Evolutionary conservation across 1,140 invertebrate genomes (phyloP).

Genomic region (Aphaenogaster ashmeadi): DNA sequence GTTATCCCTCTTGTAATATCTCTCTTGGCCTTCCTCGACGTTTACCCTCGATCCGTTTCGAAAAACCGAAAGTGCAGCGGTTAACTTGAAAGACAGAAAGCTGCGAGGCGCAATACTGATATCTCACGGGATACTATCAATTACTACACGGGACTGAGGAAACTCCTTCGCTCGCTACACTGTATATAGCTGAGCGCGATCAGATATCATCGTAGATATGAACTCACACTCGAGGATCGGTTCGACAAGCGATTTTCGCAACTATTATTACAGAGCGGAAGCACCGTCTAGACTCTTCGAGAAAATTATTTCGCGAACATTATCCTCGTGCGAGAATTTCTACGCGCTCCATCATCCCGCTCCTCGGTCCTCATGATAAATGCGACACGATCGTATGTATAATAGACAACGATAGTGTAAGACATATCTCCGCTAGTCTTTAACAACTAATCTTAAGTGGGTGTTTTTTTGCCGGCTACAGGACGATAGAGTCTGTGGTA

Average conservation of each 20-base stretch:
- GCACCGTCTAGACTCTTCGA: slow-evolving; percentile 52
- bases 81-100: slow-evolving; percentile 49
- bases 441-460: slow-evolving; percentile 79
- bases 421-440: slow-evolving; percentile 70
- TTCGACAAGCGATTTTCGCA: slow-evolving; percentile 38
- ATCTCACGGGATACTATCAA: slow-evolving; percentile 40
- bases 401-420: slow-evolving; percentile 81
- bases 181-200: slow-evolving; percentile 20
- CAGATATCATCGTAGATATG: slow-evolving; percentile 29
- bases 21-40: slow-evolving; percentile 22
- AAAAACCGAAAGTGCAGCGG: slow-evolving; percentile 59
- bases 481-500: slow-evolving; percentile 55
- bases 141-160: slow-evolving; percentile 46
- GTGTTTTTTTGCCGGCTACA: slow-evolving; percentile 64
- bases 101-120: slow-evolving; percentile 54
- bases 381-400: slow-evolving; percentile 64
- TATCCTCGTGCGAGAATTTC: slow-evolving; percentile 48
- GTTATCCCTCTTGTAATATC: slow-evolving; percentile 1
- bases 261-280: slow-evolving; percentile 57
- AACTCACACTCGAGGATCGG: slow-evolving; percentile 25
- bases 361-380: slow-evolving; percentile 59
- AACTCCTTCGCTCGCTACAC: not conserved
- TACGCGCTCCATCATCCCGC: not conserved
- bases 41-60: slow-evolving; percentile 57
- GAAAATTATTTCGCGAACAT: slow-evolving; percentile 7